Evolutionary conservation across 2,888 invertebrate genomes (phyloP).

Genomic region (Argynnis bischoffii): DNA sequence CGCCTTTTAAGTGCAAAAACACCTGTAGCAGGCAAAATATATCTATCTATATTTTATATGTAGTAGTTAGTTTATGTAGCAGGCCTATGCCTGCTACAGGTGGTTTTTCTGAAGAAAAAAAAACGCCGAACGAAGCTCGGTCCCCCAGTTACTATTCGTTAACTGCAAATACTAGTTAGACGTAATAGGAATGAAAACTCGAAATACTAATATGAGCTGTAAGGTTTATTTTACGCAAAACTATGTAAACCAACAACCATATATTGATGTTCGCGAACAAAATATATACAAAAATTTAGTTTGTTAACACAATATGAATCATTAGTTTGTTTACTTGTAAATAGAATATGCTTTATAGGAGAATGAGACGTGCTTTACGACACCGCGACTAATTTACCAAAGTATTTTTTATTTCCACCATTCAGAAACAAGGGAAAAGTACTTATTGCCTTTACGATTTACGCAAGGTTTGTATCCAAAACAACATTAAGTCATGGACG

Average conservation of each 20-base stretch:
- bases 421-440: constrained; percentile 7
- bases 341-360: constrained; percentile 21
- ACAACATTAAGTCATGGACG: constrained; percentile 10
- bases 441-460: constrained; percentile 21
- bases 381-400: constrained; percentile 18
- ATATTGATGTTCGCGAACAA: neutral
- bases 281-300: constrained; percentile 7
- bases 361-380: constrained; percentile 22
- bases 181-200: too few relatives aligned
- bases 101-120: too few relatives aligned
- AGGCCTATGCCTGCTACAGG: too few relatives aligned
- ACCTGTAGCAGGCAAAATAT: too few relatives aligned
- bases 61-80: too few relatives aligned
- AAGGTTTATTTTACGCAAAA: constrained; percentile 6
- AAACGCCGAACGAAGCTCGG: too few relatives aligned
- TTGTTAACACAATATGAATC: neutral
- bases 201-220: constrained; percentile 10
- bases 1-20: too few relatives aligned
- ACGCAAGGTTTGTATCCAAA: constrained; percentile 7
- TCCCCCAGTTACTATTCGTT: too few relatives aligned
- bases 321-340: neutral
- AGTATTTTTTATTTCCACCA: constrained; percentile 25
- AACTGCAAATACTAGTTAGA: too few relatives aligned
- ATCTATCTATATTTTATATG: too few relatives aligned
- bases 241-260: constrained; percentile 8